Percentiles rank a stretch among this genome's conserved stretches.
Evolutionary conservation across 2,113 vertebrate species (phyloP).

Genomic region (Sebastes fasciatus): DNA sequence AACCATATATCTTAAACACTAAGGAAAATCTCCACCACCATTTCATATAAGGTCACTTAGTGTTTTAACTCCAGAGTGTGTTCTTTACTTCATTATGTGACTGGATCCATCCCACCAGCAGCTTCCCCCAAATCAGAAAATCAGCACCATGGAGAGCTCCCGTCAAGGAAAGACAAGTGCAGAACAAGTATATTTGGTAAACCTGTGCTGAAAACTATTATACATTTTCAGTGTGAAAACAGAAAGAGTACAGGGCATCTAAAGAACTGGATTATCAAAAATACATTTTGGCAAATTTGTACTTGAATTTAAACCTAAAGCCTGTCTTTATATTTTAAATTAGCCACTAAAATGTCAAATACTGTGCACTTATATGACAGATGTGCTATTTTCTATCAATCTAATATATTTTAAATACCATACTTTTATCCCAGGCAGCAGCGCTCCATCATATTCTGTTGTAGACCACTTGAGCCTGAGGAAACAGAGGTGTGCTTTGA

Average conservation of each 20-base stretch:
- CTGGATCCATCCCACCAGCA: background rate
- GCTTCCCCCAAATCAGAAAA: background rate
- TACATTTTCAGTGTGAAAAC: background rate
- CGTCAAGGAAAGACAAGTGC: constrained; percentile 1
- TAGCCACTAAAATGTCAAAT: background rate
- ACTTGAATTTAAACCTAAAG: background rate
- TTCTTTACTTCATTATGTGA: constrained; percentile 7
- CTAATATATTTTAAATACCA: background rate
- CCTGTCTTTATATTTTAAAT: background rate
- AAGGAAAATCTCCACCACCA: background rate
- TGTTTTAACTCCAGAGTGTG: background rate
- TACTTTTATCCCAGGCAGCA: background rate
- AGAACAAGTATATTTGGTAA: background rate
- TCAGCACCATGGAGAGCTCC: constrained; percentile 82
- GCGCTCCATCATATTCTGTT: background rate
- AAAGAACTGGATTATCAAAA: background rate
- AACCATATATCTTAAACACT: background rate
- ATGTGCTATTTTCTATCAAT: background rate
- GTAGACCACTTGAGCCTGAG: background rate
- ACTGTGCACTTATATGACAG: background rate
- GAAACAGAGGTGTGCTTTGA: background rate
- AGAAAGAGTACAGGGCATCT: background rate
- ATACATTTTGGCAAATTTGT: background rate
- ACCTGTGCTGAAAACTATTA: background rate
- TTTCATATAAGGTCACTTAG: background rate